A percentile compares a stretch with the other conserved stretches of the same genome.
phyloP scores from a whole-genome alignment of 2,888 invertebrate species.

The Antheraea yamamai region DNA sequence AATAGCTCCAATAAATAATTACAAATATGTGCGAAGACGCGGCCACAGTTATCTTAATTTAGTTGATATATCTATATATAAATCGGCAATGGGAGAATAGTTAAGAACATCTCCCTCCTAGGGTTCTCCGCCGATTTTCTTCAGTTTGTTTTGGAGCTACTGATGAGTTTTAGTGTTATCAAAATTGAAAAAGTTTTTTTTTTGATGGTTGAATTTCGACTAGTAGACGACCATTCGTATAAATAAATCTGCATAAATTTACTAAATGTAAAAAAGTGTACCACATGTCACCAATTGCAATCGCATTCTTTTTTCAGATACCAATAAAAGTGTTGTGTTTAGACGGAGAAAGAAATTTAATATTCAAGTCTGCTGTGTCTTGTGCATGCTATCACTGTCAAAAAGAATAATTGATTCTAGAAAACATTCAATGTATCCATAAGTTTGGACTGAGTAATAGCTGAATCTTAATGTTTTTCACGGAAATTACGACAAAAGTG shows the following conservation, averaged over 20 bases:
- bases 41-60: no score
- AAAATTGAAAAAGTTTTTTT: no score
- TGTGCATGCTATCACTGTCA: slow-evolving; percentile 94
- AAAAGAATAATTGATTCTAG: slow-evolving; percentile 78
- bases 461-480: slow-evolving; percentile 2
- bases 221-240: not conserved
- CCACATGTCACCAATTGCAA: not conserved
- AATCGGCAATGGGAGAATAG: no score
- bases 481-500: slow-evolving; percentile 31
- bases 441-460: not conserved
- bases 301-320: slow-evolving; percentile 77
- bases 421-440: not conserved
- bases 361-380: slow-evolving; percentile 91
- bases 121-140: no score
- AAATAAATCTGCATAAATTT: not conserved
- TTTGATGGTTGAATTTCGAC: no score
- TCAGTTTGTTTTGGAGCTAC: no score
- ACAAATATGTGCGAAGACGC: no score
- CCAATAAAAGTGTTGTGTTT: slow-evolving; percentile 89
- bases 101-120: no score
- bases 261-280: not conserved
- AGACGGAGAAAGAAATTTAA: slow-evolving; percentile 88
- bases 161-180: no score
- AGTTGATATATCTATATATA: no score
- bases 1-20: no score